Percentiles rank a stretch among this genome's conserved stretches.
Conservation (phyloP, 1,140 invertebrate genomes). For the Macrobrachium nipponense region DNA sequence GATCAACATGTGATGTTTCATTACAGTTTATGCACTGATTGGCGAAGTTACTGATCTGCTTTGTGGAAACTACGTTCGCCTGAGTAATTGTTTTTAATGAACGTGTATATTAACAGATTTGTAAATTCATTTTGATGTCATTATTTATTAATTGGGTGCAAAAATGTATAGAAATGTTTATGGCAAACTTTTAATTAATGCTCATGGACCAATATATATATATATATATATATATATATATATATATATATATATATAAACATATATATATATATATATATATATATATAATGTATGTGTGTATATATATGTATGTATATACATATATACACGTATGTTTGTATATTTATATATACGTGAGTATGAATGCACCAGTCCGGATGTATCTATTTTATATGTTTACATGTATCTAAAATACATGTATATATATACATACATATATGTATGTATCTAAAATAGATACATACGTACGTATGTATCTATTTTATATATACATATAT, state of each 20-base stretch:
- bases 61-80: neutral
- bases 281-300: slow-evolving; percentile 23
- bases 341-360: slow-evolving; percentile 19
- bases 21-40: too few species aligned
- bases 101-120: neutral
- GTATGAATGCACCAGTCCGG: neutral
- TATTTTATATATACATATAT: slow-evolving; percentile 2
- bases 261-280: slow-evolving; percentile 7
- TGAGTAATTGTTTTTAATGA: neutral
- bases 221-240: slow-evolving; percentile 14
- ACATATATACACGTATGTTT: slow-evolving; percentile 32
- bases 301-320: slow-evolving; percentile 31
- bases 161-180: neutral
- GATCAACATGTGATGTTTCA: too few species aligned
- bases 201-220: neutral
- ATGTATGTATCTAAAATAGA: neutral
- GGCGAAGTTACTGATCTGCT: neutral
- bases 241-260: neutral
- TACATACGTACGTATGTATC: neutral
- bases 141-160: too few species aligned
- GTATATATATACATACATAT: neutral
- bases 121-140: neutral
- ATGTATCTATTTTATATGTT: neutral
- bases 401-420: neutral
- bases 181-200: neutral